Conservation (phyloP, 1,140 invertebrate genomes). For the Drosophila truncata region DNA sequence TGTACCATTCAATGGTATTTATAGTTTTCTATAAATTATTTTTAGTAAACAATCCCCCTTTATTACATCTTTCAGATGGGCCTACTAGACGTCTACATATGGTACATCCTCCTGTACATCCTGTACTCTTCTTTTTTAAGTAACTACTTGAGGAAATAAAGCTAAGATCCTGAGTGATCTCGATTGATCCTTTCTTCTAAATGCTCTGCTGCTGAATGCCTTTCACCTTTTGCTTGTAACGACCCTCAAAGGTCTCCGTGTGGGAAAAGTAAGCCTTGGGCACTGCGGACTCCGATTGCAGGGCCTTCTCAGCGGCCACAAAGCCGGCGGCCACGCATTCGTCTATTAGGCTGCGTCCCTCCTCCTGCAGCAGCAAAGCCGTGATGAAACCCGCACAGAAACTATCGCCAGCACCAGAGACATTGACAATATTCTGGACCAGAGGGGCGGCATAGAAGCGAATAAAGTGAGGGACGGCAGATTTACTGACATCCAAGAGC, state of each 20-base stretch:
- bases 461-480: conserved; percentile 18
- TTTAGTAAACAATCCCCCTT: not conserved
- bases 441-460: conserved; percentile 86
- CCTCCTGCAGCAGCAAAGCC: conserved; percentile 85
- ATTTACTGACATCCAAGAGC: conserved; percentile 34
- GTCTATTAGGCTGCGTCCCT: conserved; percentile 85
- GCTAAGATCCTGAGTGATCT: conserved; percentile 36
- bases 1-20: not conserved
- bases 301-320: conserved; percentile 86
- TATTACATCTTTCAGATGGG: conserved; percentile 70
- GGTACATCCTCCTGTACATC: not conserved
- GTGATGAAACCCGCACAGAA: conserved; percentile 88
- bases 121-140: conserved; percentile 22
- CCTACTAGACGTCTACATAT: conserved; percentile 62
- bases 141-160: conserved; percentile 51
- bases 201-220: conserved; percentile 48
- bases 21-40: not conserved
- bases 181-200: conserved; percentile 15
- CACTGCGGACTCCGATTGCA: conserved; percentile 86
- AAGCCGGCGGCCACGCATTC: conserved; percentile 87
- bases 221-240: conserved; percentile 37
- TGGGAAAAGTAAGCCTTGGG: conserved; percentile 77
- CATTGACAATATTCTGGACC: conserved; percentile 86
- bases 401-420: conserved; percentile 89
- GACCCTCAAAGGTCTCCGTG: conserved; percentile 32